Base-by-base conservation (phyloP, 2,888 invertebrate species). In the Lydus trimaculatus region DNA sequence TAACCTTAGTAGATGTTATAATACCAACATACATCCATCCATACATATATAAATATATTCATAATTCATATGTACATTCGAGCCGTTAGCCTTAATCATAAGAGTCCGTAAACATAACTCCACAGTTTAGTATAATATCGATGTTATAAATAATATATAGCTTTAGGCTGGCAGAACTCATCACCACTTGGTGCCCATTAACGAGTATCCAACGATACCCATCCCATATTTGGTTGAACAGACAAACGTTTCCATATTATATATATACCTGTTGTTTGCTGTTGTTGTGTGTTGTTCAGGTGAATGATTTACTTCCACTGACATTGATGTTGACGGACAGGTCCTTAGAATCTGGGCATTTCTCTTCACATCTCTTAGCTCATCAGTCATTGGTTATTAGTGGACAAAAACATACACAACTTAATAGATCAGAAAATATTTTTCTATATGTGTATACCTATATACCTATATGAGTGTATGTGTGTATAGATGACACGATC, bases 381-480 rank as follows among this genome's bases (percentile, higher is more conserved):
- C 76, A 77, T 79, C 77, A 79, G 78, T 76, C 77, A 73, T 72
- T 70, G 72, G 68, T 74, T 74, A 76, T 79, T 78, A 78, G 75
- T 74, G 25, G 56, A 56, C 56, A 56, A 52, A 9, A 48, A 48
- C 48, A 75, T 72, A 75, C 72, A 74, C 74, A 69, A 70, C 76
- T 78, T 78, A 79, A 79, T 78, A 77, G 78, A 75, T 56, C 58
- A 65, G 63, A 69, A 63, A 63, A 65, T 69, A 64, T 43, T 43
- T 43, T 17, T 43, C 6, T 17, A 7, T 33, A 2, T 33, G 17
- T 43, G n/a, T n/a, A 65, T 0, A 48, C n/a, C n/a, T n/a, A n/a
- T n/a, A n/a, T n/a, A n/a, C n/a, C n/a, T n/a, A n/a, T n/a, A n/a
- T n/a, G n/a, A n/a, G 8, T 33, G 33, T 33, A 15, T 39, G 13